Evolutionary conservation across 1,140 invertebrate genomes (phyloP).

Genomic region (Plutomurus gul): DNA sequence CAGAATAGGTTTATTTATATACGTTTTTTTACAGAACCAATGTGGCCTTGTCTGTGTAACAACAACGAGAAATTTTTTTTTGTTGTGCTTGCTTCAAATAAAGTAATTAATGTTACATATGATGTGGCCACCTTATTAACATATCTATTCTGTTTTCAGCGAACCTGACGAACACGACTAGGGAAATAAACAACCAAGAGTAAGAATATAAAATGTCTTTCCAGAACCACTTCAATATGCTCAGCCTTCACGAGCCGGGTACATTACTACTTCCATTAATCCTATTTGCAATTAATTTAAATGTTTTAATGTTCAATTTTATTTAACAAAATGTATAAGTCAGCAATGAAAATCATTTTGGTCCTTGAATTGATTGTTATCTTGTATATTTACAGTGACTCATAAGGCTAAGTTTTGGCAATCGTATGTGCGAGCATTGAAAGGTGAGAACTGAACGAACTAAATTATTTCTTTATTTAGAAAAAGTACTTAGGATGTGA

Average conservation of each 20-base stretch:
- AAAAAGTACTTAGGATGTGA: neutral
- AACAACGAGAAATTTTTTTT: neutral
- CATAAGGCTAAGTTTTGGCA: conserved; percentile 92
- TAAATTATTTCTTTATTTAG: neutral
- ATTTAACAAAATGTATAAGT: no score
- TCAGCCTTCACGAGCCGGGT: conserved; percentile 86
- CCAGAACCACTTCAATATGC: conserved; percentile 72
- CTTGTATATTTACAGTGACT: no score
- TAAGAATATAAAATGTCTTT: conserved; percentile 32
- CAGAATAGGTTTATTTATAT: neutral
- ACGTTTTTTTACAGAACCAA: no score
- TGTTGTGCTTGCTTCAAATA: neutral
- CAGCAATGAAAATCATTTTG: no score
- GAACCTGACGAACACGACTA: conserved; percentile 7
- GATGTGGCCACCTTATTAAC: neutral
- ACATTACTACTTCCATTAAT: no score
- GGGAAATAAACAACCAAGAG: neutral
- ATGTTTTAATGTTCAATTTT: no score
- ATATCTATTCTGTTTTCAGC: neutral
- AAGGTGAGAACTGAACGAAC: conserved; percentile 70
- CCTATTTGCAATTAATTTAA: no score
- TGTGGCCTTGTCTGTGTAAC: neutral
- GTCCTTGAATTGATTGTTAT: no score
- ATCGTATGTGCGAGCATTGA: conserved; percentile 84
- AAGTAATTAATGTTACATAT: neutral